Evolutionary conservation across 2,113 vertebrate genomes (phyloP).

Genomic region (Oreamnos americanus): DNA sequence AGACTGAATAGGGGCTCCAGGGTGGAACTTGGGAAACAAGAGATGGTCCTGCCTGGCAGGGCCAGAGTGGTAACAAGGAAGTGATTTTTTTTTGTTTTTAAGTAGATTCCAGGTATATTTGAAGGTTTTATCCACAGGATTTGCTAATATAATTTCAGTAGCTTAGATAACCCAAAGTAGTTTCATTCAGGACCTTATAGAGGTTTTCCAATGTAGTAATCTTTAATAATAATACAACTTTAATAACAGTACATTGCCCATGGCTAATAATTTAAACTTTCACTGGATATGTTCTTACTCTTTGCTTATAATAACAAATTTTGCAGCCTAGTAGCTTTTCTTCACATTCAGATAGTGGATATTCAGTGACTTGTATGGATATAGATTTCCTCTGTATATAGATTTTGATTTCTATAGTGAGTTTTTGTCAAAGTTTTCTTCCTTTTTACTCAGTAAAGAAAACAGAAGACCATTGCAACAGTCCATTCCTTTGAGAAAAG

Average conservation of each 20-base stretch:
- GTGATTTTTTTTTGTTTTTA: neutral
- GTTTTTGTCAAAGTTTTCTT: conserved; percentile 25
- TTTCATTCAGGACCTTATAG: conserved; percentile 1
- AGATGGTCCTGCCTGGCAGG: neutral
- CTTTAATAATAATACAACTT: neutral
- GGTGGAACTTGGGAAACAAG: neutral
- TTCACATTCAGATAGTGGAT: neutral
- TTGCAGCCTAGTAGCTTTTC: neutral
- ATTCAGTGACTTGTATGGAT: neutral
- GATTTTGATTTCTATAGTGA: conserved; percentile 16
- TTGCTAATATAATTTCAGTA: neutral
- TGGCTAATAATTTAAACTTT: conserved; percentile 4
- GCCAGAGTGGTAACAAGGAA: neutral
- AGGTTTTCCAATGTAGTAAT: neutral
- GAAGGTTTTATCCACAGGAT: conserved; percentile 20
- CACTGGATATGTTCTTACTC: neutral
- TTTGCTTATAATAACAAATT: conserved; percentile 4
- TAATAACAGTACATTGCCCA: neutral
- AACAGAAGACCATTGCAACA: neutral
- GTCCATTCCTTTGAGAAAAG: conserved; percentile 46
- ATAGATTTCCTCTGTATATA: neutral
- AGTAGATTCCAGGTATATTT: neutral
- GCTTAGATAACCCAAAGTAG: neutral
- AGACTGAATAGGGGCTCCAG: neutral
- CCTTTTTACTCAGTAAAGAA: conserved; percentile 28